These are phyloP conservation scores for Neodiprion virginianus DNA, from an alignment of 1,140 invertebrate genomes.

Conservation along the genomic window DNA sequence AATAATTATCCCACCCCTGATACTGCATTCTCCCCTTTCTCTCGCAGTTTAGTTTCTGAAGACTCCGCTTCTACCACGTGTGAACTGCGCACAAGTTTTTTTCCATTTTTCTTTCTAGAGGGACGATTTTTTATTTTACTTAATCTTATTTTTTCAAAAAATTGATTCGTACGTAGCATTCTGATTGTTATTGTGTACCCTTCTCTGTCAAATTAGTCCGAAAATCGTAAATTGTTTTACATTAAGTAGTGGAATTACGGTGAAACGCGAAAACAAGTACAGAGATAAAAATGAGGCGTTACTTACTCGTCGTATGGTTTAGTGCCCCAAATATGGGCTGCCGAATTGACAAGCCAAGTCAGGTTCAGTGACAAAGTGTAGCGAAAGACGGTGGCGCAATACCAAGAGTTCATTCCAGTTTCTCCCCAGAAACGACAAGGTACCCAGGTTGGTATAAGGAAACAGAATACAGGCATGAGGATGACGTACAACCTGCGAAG, in stretches of 20 bases:
- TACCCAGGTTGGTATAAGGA: conserved; percentile 77
- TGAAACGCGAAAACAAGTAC: conserved; percentile 14
- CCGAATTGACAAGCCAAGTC: conserved; percentile 90
- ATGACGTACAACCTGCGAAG: conserved; percentile 73
- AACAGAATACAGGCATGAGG: conserved; percentile 76
- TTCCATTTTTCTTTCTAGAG: too few relatives aligned
- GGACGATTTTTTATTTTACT: background rate
- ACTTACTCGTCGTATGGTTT: conserved; percentile 68
- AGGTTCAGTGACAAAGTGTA: conserved; percentile 75
- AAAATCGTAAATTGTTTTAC: background rate
- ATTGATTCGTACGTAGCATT: background rate
- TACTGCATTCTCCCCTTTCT: too few relatives aligned
- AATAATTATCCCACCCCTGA: too few relatives aligned
- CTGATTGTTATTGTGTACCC: too few relatives aligned
- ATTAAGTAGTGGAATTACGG: background rate
- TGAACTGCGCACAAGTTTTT: too few relatives aligned
- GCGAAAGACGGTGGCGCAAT: conserved; percentile 68
- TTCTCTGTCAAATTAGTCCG: background rate
- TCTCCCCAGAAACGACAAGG: conserved; percentile 78
- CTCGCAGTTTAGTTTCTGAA: too few relatives aligned
- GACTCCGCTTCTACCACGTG: too few relatives aligned
- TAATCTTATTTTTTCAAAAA: conserved; percentile 14
- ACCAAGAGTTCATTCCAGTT: conserved; percentile 62
- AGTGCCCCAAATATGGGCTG: conserved; percentile 80
- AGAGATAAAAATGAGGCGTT: conserved; percentile 54